Evolutionary conservation across 2,888 invertebrate genomes (phyloP).

Genomic region (Platerodrilus igneus): DNA sequence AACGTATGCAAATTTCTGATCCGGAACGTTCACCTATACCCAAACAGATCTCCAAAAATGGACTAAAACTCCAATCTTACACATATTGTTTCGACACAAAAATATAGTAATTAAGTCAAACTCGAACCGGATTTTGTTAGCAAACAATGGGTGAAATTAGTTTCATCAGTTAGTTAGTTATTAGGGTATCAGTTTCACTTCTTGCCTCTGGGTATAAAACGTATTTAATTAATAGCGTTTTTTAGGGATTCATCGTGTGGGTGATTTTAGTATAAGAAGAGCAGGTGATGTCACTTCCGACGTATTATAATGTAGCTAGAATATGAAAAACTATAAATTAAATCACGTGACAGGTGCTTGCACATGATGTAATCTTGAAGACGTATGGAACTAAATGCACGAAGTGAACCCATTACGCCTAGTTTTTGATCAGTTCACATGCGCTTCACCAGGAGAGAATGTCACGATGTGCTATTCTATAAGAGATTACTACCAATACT

Average conservation of each 20-base stretch:
- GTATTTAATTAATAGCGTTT: slow-evolving; percentile 35
- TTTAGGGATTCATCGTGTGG: slow-evolving; percentile 30
- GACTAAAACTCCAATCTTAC: too few relatives aligned
- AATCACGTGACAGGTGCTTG: slow-evolving; percentile 36
- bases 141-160: slow-evolving; percentile 17
- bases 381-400: slow-evolving; percentile 31
- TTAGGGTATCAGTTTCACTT: slow-evolving; percentile 35
- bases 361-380: slow-evolving; percentile 35
- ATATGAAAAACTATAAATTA: slow-evolving; percentile 35
- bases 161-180: slow-evolving; percentile 22
- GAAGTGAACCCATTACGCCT: slow-evolving; percentile 29
- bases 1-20: slow-evolving; percentile 29
- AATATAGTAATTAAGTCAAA: too few relatives aligned
- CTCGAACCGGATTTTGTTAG: too few relatives aligned
- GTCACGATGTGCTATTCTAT: slow-evolving; percentile 27
- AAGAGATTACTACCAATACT: slow-evolving; percentile 20
- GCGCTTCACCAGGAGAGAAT: slow-evolving; percentile 29
- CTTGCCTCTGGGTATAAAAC: slow-evolving; percentile 26
- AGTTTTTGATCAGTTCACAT: slow-evolving; percentile 31
- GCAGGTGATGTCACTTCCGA: slow-evolving; percentile 32
- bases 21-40: slow-evolving; percentile 16
- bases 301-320: slow-evolving; percentile 30
- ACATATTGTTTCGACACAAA: too few relatives aligned
- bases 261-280: slow-evolving; percentile 22
- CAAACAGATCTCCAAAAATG: slow-evolving; percentile 18